These are phyloP conservation scores for Steinernema feltiae DNA, from an alignment of 1,140 invertebrate genomes.

Conservation along the genomic window DNA sequence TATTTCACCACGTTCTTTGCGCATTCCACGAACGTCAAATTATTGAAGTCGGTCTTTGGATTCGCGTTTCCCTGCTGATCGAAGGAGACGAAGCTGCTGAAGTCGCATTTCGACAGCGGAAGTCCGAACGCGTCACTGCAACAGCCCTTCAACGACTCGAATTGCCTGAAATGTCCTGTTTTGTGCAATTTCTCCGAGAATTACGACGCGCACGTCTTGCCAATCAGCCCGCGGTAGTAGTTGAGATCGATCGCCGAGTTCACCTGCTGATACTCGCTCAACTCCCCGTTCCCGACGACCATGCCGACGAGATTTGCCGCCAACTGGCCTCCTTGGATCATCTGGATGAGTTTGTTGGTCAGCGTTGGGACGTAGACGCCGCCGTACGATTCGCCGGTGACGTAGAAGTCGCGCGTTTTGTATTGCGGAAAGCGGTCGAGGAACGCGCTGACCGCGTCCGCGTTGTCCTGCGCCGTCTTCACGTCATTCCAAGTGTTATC, in stretches of 20 bases:
- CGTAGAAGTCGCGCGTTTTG: conserved; percentile 58
- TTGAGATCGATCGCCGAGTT: conserved; percentile 31
- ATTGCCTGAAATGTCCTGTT: conserved; percentile 20
- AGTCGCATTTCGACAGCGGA: conserved; percentile 22
- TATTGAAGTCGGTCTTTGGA: neutral
- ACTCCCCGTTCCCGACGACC: conserved; percentile 30
- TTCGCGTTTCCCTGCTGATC: conserved; percentile 28
- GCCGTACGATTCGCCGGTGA: conserved; percentile 60
- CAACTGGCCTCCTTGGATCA: conserved; percentile 15
- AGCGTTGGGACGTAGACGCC: conserved; percentile 61
- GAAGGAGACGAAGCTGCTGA: conserved; percentile 27
- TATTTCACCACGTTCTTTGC: neutral
- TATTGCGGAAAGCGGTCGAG: conserved; percentile 62
- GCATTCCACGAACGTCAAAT: neutral
- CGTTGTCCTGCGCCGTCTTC: conserved; percentile 57
- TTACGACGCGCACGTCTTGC: conserved; percentile 12
- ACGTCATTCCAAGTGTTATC: conserved; percentile 60
- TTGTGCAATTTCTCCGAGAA: neutral
- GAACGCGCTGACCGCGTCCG: conserved; percentile 60
- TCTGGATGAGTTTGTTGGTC: conserved; percentile 56
- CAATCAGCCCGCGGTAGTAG: conserved; percentile 29
- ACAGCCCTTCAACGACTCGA: conserved; percentile 10
- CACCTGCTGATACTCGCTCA: conserved; percentile 27
- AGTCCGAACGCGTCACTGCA: conserved; percentile 25
- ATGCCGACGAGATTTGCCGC: conserved; percentile 29